These are phyloP conservation scores for Hypena proboscidalis DNA, from an alignment of 2,888 invertebrate genomes.

Conservation along the genomic window DNA sequence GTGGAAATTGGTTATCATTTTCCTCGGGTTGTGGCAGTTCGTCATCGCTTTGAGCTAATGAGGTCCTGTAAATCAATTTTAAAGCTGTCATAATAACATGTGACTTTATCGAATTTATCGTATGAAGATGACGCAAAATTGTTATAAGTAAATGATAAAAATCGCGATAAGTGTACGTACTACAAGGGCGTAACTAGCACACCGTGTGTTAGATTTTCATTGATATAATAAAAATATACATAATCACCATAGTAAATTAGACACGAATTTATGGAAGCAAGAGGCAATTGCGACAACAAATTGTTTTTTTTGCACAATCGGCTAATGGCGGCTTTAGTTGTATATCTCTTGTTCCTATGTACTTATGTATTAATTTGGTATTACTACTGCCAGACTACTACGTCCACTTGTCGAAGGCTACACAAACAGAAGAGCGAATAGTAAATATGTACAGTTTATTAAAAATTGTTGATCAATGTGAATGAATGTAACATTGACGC, in stretches of 20 bases:
- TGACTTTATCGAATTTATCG: slow-evolving; percentile 71
- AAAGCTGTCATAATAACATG: slow-evolving; percentile 53
- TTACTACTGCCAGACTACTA: no score
- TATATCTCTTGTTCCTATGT: no score
- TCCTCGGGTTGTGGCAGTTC: slow-evolving; percentile 70
- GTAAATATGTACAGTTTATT: no score
- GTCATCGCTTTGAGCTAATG: slow-evolving; percentile 62
- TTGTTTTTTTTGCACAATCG: not conserved
- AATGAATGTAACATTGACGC: no score
- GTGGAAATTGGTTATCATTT: slow-evolving; percentile 73
- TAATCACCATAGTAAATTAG: slow-evolving; percentile 17
- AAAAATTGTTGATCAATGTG: no score
- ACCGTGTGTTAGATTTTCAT: slow-evolving; percentile 40
- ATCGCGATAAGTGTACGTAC: slow-evolving; percentile 63
- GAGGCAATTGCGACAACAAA: not conserved
- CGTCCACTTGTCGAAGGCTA: no score
- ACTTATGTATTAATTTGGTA: no score
- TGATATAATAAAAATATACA: slow-evolving; percentile 34
- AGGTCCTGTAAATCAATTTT: slow-evolving; percentile 49
- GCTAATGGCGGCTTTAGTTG: no score
- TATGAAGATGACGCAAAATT: slow-evolving; percentile 71
- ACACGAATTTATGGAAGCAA: slow-evolving; percentile 1
- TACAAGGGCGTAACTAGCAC: slow-evolving; percentile 65
- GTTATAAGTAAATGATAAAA: slow-evolving; percentile 72
- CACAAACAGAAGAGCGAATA: no score